A percentile compares a stretch with the other conserved stretches of the same genome.
Conservation (phyloP, 2,797 vertebrate species). For the Astyanax mexicanus region DNA sequence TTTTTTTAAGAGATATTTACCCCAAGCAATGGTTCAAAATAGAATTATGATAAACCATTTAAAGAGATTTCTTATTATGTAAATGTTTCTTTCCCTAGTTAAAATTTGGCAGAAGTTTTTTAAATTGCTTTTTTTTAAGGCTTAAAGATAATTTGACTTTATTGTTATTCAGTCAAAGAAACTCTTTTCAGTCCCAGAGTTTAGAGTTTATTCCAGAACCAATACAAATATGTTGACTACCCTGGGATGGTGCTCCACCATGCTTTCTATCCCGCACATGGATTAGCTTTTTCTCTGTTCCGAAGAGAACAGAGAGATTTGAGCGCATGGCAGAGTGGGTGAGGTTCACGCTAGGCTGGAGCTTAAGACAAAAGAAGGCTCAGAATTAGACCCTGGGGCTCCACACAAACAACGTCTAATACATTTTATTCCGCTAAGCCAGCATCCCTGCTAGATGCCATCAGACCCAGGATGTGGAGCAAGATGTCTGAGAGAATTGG, state of each 20-base stretch:
- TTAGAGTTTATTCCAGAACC: conserved; percentile 1
- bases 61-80: no score
- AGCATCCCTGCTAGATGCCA: conserved; percentile 62
- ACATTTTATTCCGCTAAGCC: conserved; percentile 72
- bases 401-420: conserved; percentile 64
- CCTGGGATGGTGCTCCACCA: conserved; percentile 3
- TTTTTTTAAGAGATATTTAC: no score
- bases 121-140: no score
- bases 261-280: not conserved
- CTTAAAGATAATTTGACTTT: no score
- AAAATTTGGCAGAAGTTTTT: no score
- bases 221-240: conserved; percentile 21
- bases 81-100: no score
- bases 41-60: no score
- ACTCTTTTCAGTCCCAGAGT: no score
- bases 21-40: no score
- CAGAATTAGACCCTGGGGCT: conserved; percentile 59
- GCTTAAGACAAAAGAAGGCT: conserved; percentile 68
- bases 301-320: conserved; percentile 52
- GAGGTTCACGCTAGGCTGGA: conserved; percentile 69
- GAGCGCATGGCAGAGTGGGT: conserved; percentile 58
- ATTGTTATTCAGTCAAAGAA: no score
- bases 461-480: conserved; percentile 57
- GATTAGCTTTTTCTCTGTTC: conserved; percentile 19
- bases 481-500: conserved; percentile 58